Conservation (phyloP, 2,113 vertebrate genomes). For the Cavia porcellus region DNA sequence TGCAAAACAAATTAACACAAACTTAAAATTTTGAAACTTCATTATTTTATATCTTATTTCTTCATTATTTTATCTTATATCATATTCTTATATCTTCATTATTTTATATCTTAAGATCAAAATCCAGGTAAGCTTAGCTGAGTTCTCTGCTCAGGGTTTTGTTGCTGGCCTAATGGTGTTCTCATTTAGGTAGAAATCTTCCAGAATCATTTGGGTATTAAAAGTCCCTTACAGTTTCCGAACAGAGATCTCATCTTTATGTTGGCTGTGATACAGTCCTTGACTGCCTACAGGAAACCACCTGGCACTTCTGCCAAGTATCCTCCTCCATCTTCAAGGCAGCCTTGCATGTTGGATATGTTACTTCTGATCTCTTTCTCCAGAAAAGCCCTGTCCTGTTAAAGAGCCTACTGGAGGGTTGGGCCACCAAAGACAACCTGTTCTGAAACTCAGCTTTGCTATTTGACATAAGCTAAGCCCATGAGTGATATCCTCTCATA, state of each 20-base stretch:
- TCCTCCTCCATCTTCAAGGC: neutral
- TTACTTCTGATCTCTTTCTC: slow-evolving; percentile 10
- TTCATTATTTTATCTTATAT: no score
- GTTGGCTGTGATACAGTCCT: neutral
- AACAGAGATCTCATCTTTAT: neutral
- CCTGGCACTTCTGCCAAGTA: neutral
- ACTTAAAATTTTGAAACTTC: neutral
- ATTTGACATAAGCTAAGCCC: neutral
- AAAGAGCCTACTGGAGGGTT: neutral
- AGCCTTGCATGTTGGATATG: neutral
- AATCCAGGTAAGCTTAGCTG: neutral
- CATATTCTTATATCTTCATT: no score
- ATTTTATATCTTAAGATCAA: no score
- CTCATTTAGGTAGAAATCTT: neutral
- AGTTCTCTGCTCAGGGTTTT: neutral
- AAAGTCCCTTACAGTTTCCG: neutral
- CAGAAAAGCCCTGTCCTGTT: neutral
- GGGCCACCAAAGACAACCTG: no score
- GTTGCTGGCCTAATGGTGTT: neutral
- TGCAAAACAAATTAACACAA: neutral
- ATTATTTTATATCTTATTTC: no score
- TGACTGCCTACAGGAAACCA: neutral
- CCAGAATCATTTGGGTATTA: neutral
- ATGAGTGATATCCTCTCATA: neutral
- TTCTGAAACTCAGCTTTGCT: neutral